Conservation (phyloP, 2,113 vertebrate genomes). For the Lates calcarifer region DNA sequence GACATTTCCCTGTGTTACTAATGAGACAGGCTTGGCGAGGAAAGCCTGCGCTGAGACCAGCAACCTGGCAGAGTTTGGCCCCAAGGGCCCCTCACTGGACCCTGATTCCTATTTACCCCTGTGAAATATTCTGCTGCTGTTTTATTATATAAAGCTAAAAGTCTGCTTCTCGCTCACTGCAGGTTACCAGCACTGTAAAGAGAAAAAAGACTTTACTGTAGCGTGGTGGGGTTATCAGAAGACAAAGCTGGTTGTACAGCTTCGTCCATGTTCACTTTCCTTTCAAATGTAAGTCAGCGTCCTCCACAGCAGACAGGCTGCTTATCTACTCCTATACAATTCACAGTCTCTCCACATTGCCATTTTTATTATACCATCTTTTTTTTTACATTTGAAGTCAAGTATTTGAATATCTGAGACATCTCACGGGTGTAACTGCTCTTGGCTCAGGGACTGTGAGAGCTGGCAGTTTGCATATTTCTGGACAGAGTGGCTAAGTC, state of each 20-base stretch:
- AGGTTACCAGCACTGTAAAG: conserved; percentile 26
- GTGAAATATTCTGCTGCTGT: conserved; percentile 70
- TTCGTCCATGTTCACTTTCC: conserved; percentile 6
- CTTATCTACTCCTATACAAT: neutral
- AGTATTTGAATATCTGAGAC: conserved; percentile 20
- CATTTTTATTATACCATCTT: neutral
- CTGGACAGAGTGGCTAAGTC: conserved; percentile 5
- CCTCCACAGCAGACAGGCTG: neutral
- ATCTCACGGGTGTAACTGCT: conserved; percentile 2
- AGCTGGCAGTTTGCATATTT: conserved; percentile 10
- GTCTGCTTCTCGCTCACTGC: conserved; percentile 27
- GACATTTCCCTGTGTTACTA: conserved; percentile 76
- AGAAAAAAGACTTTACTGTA: conserved; percentile 18
- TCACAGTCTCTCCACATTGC: neutral
- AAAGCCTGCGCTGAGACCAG: conserved; percentile 72
- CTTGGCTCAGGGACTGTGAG: neutral
- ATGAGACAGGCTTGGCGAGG: conserved; percentile 77
- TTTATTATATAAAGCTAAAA: conserved; percentile 70
- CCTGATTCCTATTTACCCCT: conserved; percentile 64
- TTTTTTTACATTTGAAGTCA: conserved; percentile 7
- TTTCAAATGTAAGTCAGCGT: conserved; percentile 15
- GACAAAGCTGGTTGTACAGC: neutral
- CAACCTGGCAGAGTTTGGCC: conserved; percentile 74
- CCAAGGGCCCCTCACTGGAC: conserved; percentile 60
- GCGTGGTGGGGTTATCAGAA: conserved; percentile 1